Conservation (phyloP, 2,888 invertebrate genomes). For the Parnassius glacialis region DNA sequence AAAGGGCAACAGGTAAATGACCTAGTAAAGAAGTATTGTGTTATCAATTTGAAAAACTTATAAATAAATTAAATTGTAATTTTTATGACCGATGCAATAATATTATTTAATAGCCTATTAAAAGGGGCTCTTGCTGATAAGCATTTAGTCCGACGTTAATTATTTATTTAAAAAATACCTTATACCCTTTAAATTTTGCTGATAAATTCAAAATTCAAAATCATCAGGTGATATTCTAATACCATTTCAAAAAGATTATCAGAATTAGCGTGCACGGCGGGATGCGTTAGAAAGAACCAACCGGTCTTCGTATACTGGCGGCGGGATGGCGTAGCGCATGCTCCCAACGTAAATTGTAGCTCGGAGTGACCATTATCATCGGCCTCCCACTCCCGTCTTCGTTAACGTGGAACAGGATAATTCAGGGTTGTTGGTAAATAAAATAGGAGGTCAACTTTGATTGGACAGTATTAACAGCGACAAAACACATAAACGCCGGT, state of each 20-base stretch:
- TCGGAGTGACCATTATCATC: slow-evolving; percentile 39
- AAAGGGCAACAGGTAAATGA: slow-evolving; percentile 45
- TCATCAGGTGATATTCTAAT: slow-evolving; percentile 8
- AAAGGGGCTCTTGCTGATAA: slow-evolving; percentile 36
- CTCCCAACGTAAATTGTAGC: slow-evolving; percentile 48
- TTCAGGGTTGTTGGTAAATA: slow-evolving; percentile 26
- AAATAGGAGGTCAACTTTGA: slow-evolving; percentile 34
- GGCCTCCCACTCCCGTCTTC: slow-evolving; percentile 42
- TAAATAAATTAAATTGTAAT: too few species aligned
- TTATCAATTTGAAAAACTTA: too few species aligned
- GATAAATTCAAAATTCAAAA: neutral
- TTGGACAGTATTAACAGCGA: slow-evolving; percentile 39
- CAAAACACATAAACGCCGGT: slow-evolving; percentile 40
- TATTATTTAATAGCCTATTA: neutral
- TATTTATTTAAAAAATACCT: neutral
- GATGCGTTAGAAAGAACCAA: slow-evolving; percentile 45
- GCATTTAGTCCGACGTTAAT: neutral
- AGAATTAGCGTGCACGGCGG: slow-evolving; percentile 23
- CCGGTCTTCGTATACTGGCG: slow-evolving; percentile 55
- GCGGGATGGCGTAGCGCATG: slow-evolving; percentile 56
- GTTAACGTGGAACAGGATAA: slow-evolving; percentile 14
- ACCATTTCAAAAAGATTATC: slow-evolving; percentile 6
- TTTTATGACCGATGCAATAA: neutral
- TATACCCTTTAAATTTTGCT: neutral
- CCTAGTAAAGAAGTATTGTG: slow-evolving; percentile 34